Base-by-base conservation (phyloP, 2,888 invertebrate genomes). In the Neuroscelio doddi region DNA sequence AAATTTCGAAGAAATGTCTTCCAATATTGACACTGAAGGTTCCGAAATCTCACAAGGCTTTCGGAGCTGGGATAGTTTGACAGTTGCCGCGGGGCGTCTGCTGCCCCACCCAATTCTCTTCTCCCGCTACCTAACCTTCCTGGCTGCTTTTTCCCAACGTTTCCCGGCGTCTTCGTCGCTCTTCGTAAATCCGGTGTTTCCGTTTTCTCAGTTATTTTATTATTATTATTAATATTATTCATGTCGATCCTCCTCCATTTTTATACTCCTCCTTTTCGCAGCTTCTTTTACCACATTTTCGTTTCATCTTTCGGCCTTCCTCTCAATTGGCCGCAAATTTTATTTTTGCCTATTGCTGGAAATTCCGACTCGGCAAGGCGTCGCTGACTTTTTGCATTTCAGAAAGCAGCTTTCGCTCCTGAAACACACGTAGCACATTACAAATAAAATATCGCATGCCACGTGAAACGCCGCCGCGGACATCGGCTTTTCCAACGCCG, bases 81-180 rank as follows among this genome's bases (percentile, higher is more conserved):
- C 81, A 82, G 80, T 79, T 81, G 82, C 82, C 82, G 78, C 80
- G 80, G 80, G 82, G 82, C 80, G 82, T 82, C 80, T 77, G 77
- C 79, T 78, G 80, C 80, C 80, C 80, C 81, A 80, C 82, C 82
- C 82, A 80, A 56, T 71, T 71, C 50, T n/a, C 62, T 53, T 56
- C 58, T 58, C 58, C 47, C 66, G 47, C 59, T 52, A 36, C 49
- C 30, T 38, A n/a, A 41, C 15, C 27, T 27, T 8, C 10, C n/a
- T 26, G 16, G 17, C 14, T 30, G n/a, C 5, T 10, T 2, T 30
- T 2, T 27, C 41, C 30, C 36, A 27, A 64, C 69, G 65, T 58
- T 64, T 30, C 51, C 58, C 71, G 45, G 7, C 30, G 29, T 27
- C 27, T 14, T 44, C 14, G 10, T 29, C 16, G 27, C 45, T 17